These are phyloP conservation scores for Coelinius sp. DNA, from an alignment of 2,888 invertebrate genomes.

Conservation along the genomic window DNA sequence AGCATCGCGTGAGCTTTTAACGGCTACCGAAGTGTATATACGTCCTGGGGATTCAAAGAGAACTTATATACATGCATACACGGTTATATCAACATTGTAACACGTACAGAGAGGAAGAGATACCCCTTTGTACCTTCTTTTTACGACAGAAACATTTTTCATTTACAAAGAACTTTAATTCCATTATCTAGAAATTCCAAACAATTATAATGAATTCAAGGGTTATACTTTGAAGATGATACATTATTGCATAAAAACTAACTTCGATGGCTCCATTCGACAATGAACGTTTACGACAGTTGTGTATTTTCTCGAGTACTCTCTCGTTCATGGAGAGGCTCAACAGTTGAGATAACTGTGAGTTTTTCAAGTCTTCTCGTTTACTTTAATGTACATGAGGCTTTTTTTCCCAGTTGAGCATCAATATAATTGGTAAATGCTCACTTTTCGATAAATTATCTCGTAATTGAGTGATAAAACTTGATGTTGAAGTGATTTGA, in stretches of 20 bases:
- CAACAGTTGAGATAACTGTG: slow-evolving; percentile 20
- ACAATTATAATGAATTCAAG: slow-evolving; percentile 13
- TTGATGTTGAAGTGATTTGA: too few species aligned
- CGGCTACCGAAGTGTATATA: slow-evolving; percentile 21
- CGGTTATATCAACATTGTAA: slow-evolving; percentile 13
- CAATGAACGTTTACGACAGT: slow-evolving; percentile 27
- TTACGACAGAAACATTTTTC: neutral
- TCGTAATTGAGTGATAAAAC: too few species aligned
- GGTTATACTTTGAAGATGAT: neutral
- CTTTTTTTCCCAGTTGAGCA: neutral
- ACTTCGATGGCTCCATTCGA: slow-evolving; percentile 5
- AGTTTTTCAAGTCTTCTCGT: slow-evolving; percentile 37
- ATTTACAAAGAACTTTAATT: slow-evolving; percentile 11
- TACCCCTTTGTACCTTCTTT: neutral
- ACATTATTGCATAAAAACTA: neutral
- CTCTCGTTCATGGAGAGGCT: slow-evolving; percentile 12
- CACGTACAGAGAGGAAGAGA: neutral
- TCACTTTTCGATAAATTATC: too few species aligned
- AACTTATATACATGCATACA: neutral
- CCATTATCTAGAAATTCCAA: neutral
- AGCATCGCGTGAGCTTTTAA: slow-evolving; percentile 43
- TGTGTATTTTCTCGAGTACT: slow-evolving; percentile 26
- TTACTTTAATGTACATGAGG: neutral
- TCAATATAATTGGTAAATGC: neutral
- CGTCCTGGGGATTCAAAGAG: neutral